Evolutionary conservation across 2,797 vertebrate genomes (phyloP), one percentile per base, ranked within the genome.

Genomic region (Etheostoma nigrum): DNA sequence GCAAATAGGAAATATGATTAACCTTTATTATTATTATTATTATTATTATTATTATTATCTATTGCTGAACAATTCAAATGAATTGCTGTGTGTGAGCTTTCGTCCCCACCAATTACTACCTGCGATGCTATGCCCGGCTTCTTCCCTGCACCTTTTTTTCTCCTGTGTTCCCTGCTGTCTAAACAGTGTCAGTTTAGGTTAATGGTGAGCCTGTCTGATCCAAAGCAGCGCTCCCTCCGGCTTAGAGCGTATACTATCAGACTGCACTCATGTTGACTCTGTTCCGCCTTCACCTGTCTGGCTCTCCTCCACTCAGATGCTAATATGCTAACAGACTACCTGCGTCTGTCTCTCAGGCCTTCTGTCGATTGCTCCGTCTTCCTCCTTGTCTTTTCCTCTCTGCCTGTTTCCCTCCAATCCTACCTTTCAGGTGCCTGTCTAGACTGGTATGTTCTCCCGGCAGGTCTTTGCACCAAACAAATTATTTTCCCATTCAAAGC

Each of bases 171-270:
- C 74, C 65, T 8, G 5, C 73, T 83, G 68, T 83, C 81, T 65
- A 87, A 85, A 85, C 84, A 80, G 67, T 82, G 80, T 90, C 86
- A 77, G 59, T n/a, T 23, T 58, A 77, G 80, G 86, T 86, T 88
- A 90, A 83, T 71, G 65, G 68, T 54, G 66, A 84, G 60, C 60
- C 36, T 19, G 59, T 81, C 72, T 82, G 77, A 89, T 79, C 79
- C 63, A 74, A 66, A 80, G 74, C 83, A 78, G 76, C 1, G 30
- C 59, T 88, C 74, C 82, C 76, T 72, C 65, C 68, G 82, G 66
- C 64, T 67, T 40, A 7, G 5, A 72, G 54, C 16, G 67, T 63
- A 74, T 44, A 79, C 82, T 63, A 66, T 67, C 70, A 80, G 86
- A 75, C 73, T 83, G 48, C 25, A 58, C 53, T 79, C 48, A 53